Evolutionary conservation across 1,140 invertebrate species (phyloP).

Genomic region (Apis mellifera): Amel_HAv3.1 CM009932.2:8566501-8567000

Average conservation of each 20-base stretch:
- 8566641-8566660: too few species aligned
- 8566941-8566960: not conserved
- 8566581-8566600: not conserved
- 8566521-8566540: not conserved
- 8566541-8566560: constrained; percentile 9
- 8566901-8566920: constrained; percentile 51
- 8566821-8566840: too few species aligned
- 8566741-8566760: not conserved
- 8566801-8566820: too few species aligned
- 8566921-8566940: not conserved
- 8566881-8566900: constrained; percentile 61
- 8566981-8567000: constrained; percentile 65
- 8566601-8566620: not conserved
- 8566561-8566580: not conserved
- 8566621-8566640: too few species aligned
- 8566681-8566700: not conserved
- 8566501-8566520: constrained; percentile 48
- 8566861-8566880: constrained; percentile 8
- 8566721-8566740: not conserved
- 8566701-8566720: not conserved
- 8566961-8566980: constrained; percentile 19
- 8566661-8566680: not conserved
- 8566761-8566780: too few species aligned
- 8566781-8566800: too few species aligned
- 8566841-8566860: not conserved